Base-by-base conservation (phyloP, 2,113 vertebrate genomes). In the Phainopepla nitens region DNA sequence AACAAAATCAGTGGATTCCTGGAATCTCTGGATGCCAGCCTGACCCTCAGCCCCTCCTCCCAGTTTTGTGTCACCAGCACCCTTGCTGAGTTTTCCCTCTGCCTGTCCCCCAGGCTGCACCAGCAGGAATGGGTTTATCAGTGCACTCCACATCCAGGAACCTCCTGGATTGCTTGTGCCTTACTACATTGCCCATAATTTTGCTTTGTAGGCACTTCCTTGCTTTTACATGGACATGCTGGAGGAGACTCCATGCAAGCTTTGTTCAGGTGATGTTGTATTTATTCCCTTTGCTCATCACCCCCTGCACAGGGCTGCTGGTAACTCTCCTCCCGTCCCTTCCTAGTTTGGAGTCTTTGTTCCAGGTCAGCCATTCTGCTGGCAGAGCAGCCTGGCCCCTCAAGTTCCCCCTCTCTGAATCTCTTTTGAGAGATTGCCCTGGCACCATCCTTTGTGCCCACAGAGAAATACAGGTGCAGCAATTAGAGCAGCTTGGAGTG, bases 131-230 rank as follows among this genome's bases (percentile, higher is more conserved):
- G 42, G 44, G 5, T 23, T 60, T 45, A 9, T 29, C 70, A 65
- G 0, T 8, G 54, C 39, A 1, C 20, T 78, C 11, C 60, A 11
- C 39, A 21, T 2, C 31, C 65, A 12, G 41, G 45, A 70, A 1
- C 39, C 20, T 39, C 8, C 33, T 47, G 65, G 10, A 3, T 1
- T 36, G 10, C 12, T 44, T 49, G 23, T 33, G 19, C 35, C 33
- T 35, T 17, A 1, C 28, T 23, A 0, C 2, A 1, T 2, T 50
- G 19, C 20, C 64, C 33, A 7, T 11, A 4, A 13, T 15, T 78
- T 33, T 58, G 14, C 44, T 50, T 13, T 60, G 8, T 9, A 22
- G 50, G 29, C 22, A 31, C 2, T 36, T 21, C 39, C 13, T 76
- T 53, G 58, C 5, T 53, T 51, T 61, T 8, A 6, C 12, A 5